Base-by-base conservation (phyloP, 2,113 vertebrate genomes). In the Embiotoca jacksoni region DNA sequence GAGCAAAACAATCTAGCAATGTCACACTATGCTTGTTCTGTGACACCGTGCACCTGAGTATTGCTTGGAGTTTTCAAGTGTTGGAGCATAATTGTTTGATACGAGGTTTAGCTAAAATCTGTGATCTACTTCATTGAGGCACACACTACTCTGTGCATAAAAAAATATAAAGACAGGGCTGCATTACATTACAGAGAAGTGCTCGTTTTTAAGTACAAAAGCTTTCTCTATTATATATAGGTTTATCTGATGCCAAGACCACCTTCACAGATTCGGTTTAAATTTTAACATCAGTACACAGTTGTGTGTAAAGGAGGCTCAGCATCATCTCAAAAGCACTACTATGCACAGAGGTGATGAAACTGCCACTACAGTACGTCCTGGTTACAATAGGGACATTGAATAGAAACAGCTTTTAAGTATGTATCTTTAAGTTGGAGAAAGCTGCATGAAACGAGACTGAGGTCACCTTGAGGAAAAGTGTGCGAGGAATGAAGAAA, bases 391-490 rank as follows among this genome's bases (percentile, higher is more conserved):
- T 8, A 36, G 13, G 32, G 35, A 60, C 11, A 62, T 0, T 39
- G 13, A 58, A 69, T 23, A 23, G 6, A 82, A 44, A 53, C 7
- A 53, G 31, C 3, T 76, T 62, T 46, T 54, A 71, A 71, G 63
- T 49, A 50, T 7, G 44, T 1, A 14, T 59, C 55, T 74, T 69
- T 15, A 47, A 68, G 47, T 83, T 68, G 36, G 13, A 63, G 15
- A 41, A 72, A 75, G 36, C 37, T 35, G 50, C 41, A 50, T 35
- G 68, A 78, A 81, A 72, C 6, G 23, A 75, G 54, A 30, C 56
- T 13, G 16, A 56, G 75, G 85, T 90, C 80, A 92, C 89, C 88
- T 91, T 90, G 85, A 88, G 44, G 35, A 75, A 72, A 56, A 14
- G 56, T 35, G 59, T 57, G 59, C 90, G 61, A 61, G 89, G 90